Conservation (phyloP, 2,797 vertebrate species). For the Pangasius larnaudii region DNA sequence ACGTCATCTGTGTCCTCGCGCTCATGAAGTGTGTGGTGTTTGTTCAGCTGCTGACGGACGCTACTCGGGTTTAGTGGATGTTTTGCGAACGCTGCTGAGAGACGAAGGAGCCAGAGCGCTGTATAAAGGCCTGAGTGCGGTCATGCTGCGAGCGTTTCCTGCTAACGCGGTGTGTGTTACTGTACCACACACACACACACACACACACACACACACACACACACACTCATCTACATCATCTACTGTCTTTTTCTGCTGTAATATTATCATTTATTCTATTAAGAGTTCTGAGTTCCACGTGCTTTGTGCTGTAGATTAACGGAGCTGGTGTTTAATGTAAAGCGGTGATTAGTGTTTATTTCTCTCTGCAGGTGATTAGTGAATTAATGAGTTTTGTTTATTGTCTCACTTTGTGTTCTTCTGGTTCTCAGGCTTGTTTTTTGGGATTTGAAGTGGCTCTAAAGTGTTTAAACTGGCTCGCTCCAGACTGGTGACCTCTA, state of each 20-base stretch:
- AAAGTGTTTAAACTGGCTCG: constrained; percentile 70
- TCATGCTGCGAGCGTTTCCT: constrained; percentile 81
- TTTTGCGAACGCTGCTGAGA: constrained; percentile 70
- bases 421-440: constrained; percentile 75
- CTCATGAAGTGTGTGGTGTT: background rate
- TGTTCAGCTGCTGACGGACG: constrained; percentile 73
- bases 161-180: constrained; percentile 76
- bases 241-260: background rate
- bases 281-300: background rate
- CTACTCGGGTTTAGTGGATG: constrained; percentile 73
- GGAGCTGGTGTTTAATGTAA: background rate
- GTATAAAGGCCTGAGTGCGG: constrained; percentile 80
- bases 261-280: background rate
- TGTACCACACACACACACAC: background rate
- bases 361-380: background rate
- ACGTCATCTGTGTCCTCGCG: background rate
- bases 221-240: background rate
- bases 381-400: background rate
- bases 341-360: background rate
- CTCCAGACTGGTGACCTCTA: constrained; percentile 69
- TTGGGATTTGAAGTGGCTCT: constrained; percentile 77
- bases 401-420: constrained; percentile 24
- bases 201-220: constrained; percentile 4
- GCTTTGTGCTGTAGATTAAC: background rate
- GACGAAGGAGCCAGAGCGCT: constrained; percentile 75